A percentile compares a stretch with the other conserved stretches of the same genome.
Evolutionary conservation across 2,888 invertebrate species (phyloP).

Genomic region (Melinopterus prodromus): DNA sequence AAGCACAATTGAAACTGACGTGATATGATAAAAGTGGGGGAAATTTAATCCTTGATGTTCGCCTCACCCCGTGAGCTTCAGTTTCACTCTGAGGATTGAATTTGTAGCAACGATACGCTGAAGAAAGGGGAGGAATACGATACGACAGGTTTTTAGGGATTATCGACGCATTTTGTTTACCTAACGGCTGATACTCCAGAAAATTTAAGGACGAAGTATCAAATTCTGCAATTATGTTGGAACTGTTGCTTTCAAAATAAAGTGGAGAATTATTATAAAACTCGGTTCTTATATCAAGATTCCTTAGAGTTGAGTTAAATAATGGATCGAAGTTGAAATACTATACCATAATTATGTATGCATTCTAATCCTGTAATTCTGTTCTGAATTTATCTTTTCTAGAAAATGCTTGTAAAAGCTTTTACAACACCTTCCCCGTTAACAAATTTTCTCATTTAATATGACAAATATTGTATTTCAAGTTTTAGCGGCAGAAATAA

Average conservation of each 20-base stretch:
- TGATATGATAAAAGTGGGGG: not conserved
- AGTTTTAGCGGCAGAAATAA: no score
- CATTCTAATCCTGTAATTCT: no score
- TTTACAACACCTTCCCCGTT: no score
- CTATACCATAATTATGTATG: no score
- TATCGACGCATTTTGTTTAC: not conserved
- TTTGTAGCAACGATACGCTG: not conserved
- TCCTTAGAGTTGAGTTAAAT: no score
- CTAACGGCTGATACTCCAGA: not conserved
- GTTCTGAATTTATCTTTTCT: no score
- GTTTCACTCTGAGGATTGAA: not conserved
- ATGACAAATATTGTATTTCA: no score
- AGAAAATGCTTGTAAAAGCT: no score
- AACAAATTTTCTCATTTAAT: no score
- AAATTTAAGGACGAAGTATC: not conserved
- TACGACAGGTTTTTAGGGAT: not conserved
- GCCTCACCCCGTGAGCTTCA: not conserved
- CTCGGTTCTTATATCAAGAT: not conserved
- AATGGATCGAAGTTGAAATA: no score
- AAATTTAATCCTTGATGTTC: not conserved
- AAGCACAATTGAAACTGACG: not conserved
- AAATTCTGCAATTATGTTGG: not conserved
- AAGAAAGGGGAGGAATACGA: not conserved
- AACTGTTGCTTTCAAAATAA: not conserved
- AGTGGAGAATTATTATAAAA: not conserved